These are phyloP conservation scores for Canis aureus DNA, from an alignment of 2,113 vertebrate species.

Conservation along the genomic window DNA sequence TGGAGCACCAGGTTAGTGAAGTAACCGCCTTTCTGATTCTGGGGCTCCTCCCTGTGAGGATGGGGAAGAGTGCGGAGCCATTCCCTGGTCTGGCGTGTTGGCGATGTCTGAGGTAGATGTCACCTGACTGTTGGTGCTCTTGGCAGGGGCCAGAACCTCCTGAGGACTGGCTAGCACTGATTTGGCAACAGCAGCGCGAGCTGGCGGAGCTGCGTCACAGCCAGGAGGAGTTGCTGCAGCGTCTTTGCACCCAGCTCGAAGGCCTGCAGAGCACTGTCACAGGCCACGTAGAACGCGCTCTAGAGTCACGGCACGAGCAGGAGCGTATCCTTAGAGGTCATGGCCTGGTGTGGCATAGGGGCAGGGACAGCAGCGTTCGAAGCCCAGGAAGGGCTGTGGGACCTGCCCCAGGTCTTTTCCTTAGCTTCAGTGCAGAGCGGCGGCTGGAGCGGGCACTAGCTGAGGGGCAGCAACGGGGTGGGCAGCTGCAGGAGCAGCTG, in stretches of 20 bases:
- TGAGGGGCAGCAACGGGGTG: constrained; percentile 92
- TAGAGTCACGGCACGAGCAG: constrained; percentile 94
- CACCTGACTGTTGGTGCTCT: background rate
- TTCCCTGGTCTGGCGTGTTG: background rate
- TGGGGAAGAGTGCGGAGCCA: background rate
- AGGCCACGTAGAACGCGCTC: constrained; percentile 92
- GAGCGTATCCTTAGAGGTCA: constrained; percentile 93
- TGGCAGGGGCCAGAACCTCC: constrained; percentile 84
- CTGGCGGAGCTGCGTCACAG: constrained; percentile 92
- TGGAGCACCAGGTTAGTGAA: constrained; percentile 79
- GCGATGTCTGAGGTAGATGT: background rate
- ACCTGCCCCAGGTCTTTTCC: constrained; percentile 75
- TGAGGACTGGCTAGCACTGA: constrained; percentile 93
- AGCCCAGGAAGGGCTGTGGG: background rate
- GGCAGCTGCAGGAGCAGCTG: constrained; percentile 96
- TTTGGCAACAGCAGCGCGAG: constrained; percentile 96
- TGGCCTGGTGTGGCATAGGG: background rate
- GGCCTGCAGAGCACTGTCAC: constrained; percentile 94
- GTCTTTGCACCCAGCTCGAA: constrained; percentile 91
- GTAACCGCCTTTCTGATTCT: background rate
- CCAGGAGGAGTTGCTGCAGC: constrained; percentile 92
- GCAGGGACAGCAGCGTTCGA: background rate
- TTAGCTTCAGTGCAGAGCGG: constrained; percentile 91
- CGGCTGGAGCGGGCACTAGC: constrained; percentile 92
- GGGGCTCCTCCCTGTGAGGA: accelerated